A percentile compares a stretch with the other conserved stretches of the same genome.
Evolutionary conservation across 2,113 vertebrate genomes (phyloP).

Genomic region (Nibea coibor): DNA sequence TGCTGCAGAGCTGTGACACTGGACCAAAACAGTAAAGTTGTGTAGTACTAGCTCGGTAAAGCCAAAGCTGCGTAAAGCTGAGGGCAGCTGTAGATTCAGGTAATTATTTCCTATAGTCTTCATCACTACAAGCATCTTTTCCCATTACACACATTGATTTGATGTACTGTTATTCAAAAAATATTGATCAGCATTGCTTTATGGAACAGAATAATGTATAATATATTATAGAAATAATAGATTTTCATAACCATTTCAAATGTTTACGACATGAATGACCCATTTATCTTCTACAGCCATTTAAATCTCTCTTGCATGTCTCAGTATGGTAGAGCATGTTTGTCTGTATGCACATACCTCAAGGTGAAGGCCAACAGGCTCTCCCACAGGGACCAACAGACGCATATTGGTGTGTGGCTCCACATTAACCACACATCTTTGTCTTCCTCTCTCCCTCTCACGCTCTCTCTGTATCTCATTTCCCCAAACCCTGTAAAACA

Average conservation of each 20-base stretch:
- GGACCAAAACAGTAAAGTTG: neutral
- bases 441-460: constrained; percentile 42
- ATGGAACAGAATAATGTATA: neutral
- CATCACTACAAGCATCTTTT: neutral
- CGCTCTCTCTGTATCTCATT: constrained; percentile 69
- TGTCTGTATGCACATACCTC: constrained; percentile 49
- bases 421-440: constrained; percentile 67
- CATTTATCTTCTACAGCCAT: constrained; percentile 7
- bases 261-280: neutral
- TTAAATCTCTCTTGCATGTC: constrained; percentile 28
- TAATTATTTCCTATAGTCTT: neutral
- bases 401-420: constrained; percentile 39
- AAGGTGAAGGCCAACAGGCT: constrained; percentile 68
- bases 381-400: constrained; percentile 54
- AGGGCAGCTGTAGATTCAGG: neutral
- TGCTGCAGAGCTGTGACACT: neutral
- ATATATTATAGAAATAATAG: neutral
- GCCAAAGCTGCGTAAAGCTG: neutral
- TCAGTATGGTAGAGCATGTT: constrained; percentile 41
- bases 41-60: too few species aligned
- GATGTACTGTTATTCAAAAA: neutral
- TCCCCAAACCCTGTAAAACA: constrained; percentile 74
- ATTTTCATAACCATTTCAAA: neutral
- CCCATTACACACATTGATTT: neutral
- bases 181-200: neutral